Base-by-base conservation (phyloP, 2,888 invertebrate genomes). In the Chymomyza procnemis region DNA sequence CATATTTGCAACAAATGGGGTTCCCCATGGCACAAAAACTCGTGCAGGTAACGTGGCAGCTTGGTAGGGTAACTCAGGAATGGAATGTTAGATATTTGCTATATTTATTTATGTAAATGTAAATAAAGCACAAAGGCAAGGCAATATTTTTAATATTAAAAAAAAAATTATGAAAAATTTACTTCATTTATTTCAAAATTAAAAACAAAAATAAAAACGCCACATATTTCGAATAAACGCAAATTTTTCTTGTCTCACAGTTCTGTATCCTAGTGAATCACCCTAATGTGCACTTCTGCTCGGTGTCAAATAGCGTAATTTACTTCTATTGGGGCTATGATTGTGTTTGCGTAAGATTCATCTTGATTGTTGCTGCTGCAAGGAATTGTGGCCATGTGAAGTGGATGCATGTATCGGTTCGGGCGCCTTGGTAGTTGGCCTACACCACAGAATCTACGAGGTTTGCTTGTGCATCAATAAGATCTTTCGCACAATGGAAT, bases 1-100 rank as follows among this genome's bases (percentile, higher is more conserved):
- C 52, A 56, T 62, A 16, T 21, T 34, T 62, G 64, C 61, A 22
- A 54, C 8, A 52, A 57, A 54, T 26, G 57, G 60, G 50, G 54
- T 52, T 18, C 4, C 34, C 16, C 19, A 18, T 50, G 26, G 48
- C 56, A 70, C 50, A 50, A 8, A 50, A 47, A 14, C 47, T 4
- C 47, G 5, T n/a, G 18, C 50, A 54, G 34, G 34, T 12, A 12
- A 6, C 9, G 9, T 34, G 9, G 3, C 0, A 41, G 34, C 12
- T 2, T 3, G 12, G 9, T 41, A 41, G 12, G 34, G 34, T 41
- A 5, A 41, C 34, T 41, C 34, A 41, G 12, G 1, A 34, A 5
- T 5, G 26, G 26, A 4, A 26, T n/a, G n/a, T 4, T 34, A 34
- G 2, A 34, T 34, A 34, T 34, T 5, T 34, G 8, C 5, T 34